Evolutionary conservation across 2,113 vertebrate genomes (phyloP), one percentile per base, ranked within the genome.

Genomic region (Cyprinodon variegatus): DNA sequence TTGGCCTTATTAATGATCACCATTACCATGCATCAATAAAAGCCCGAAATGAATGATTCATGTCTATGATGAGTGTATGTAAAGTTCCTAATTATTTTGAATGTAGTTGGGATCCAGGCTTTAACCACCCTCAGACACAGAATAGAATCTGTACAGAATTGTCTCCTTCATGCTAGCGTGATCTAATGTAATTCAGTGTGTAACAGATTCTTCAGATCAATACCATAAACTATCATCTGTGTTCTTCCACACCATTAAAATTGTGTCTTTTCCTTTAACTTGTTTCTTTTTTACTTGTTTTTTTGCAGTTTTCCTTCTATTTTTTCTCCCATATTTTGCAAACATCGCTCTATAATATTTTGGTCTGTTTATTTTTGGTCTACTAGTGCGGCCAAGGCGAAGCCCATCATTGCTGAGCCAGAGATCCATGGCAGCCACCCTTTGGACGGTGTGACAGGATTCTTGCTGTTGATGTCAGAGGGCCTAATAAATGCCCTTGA

Each of bases 401-500:
- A 94, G 77, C 98, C 98, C 0, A 91, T 99, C 87, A 96, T 97
- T 29, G 94, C 97, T 0, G 98, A 98, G 83, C 98, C 98, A 0
- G 98, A 99, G 91, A 96, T 99, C 82, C 96, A 98, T 0, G 96
- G 96, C 3, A 95, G 96, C 37, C 96, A 97, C 68, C 93, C 94
- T 0, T 79, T 99, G 93, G 97, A 99, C 0, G 94, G 93, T 0
- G 95, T 98, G 77, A 97, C 95, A 0, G 98, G 98, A 57, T 99
- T 99, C 90, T 90, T 99, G 85, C 89, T 99, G 83, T 94, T 99
- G 50, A 97, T 99, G 96, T 99, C 98, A 0, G 98, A 99, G 85
- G 98, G 98, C 5, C 95, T 99, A 5, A 98, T 98, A 87, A 97
- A 96, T 78, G 98, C 97, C 0, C 94, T 99, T 13, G 98, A 99